A percentile compares a stretch with the other conserved stretches of the same genome.
Conservation (phyloP, 2,113 vertebrate genomes). For the Talpa occidentalis region DNA sequence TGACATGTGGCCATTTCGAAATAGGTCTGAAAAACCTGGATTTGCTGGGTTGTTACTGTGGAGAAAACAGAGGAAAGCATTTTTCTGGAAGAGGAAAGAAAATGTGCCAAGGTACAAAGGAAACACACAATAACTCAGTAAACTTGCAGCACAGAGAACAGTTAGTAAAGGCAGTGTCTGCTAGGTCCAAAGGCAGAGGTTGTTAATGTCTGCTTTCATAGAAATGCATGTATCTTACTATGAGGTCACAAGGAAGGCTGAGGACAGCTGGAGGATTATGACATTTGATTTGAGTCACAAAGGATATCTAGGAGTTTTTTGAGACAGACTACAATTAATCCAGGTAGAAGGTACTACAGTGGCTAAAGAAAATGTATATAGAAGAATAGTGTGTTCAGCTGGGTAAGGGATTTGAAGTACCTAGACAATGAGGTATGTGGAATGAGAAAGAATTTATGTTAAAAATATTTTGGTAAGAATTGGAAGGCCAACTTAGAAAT, state of each 20-base stretch:
- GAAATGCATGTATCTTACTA: neutral
- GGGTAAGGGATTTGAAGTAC: neutral
- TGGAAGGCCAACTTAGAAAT: neutral
- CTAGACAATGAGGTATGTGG: slow-evolving; percentile 62
- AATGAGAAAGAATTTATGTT: neutral
- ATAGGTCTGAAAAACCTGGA: neutral
- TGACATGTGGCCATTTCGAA: neutral
- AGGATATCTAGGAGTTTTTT: neutral
- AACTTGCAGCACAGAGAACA: accelerated
- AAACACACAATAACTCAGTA: neutral
- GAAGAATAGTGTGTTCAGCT: neutral
- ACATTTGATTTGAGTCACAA: neutral
- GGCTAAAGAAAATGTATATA: neutral
- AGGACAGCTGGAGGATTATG: neutral
- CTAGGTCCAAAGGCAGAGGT: neutral
- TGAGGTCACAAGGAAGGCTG: slow-evolving; percentile 60
- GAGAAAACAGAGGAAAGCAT: neutral
- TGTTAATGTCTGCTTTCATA: neutral
- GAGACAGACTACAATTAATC: neutral
- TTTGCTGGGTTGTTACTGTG: neutral
- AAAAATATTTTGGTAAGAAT: neutral
- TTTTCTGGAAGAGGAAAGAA: neutral
- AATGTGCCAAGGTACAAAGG: neutral
- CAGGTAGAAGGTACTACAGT: neutral
- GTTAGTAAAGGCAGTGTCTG: neutral